A percentile compares a stretch with the other conserved stretches of the same genome.
Evolutionary conservation across 2,888 invertebrate species (phyloP).

Genomic region (Melipona beecheii): DNA sequence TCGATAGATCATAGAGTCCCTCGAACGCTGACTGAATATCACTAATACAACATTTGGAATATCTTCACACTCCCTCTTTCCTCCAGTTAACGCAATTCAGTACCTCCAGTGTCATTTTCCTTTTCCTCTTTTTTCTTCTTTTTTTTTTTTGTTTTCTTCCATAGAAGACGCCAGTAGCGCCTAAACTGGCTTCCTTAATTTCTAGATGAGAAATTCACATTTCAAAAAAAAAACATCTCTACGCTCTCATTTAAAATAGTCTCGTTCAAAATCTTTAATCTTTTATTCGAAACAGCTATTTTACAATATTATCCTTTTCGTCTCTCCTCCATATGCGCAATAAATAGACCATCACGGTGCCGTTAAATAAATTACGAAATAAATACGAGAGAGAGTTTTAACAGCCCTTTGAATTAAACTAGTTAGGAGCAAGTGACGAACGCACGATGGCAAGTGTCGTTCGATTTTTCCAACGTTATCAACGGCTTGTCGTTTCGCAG

Average conservation of each 20-base stretch:
- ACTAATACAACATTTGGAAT: too few species aligned
- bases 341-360: neutral
- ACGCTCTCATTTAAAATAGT: neutral
- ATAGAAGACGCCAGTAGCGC: too few species aligned
- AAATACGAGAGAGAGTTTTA: neutral
- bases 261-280: neutral
- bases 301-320: neutral
- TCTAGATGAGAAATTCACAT: too few species aligned
- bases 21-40: too few species aligned
- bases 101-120: too few species aligned
- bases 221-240: too few species aligned
- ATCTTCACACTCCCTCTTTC: too few species aligned
- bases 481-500: conserved; percentile 71
- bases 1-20: neutral
- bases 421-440: conserved; percentile 67
- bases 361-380: conserved; percentile 23
- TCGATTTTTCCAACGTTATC: conserved; percentile 63
- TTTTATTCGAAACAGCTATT: neutral
- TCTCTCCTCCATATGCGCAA: neutral
- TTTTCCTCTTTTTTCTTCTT: too few species aligned
- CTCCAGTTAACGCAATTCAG: too few species aligned
- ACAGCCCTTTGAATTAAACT: too few species aligned
- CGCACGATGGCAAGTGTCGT: conserved; percentile 72
- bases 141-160: too few species aligned
- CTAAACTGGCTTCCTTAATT: too few species aligned